These are phyloP conservation scores for Microctenopoma steveboyesi DNA, from an alignment of 2,797 vertebrate genomes.

Conservation along the genomic window DNA sequence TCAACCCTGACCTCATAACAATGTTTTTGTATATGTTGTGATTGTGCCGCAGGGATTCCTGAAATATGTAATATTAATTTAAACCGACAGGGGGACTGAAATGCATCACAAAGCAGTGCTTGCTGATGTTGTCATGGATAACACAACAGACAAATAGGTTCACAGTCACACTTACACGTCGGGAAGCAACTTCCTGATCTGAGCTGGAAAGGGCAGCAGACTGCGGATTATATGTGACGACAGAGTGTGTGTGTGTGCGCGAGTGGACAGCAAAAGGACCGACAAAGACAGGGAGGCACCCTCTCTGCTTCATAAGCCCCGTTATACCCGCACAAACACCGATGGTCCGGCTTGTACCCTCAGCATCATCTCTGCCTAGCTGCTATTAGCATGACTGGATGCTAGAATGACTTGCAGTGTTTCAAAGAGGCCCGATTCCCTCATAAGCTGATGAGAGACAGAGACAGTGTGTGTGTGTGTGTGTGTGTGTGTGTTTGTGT, in stretches of 20 bases:
- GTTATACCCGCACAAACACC: constrained; percentile 9
- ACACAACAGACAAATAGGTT: constrained; percentile 34
- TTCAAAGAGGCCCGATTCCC: constrained; percentile 37
- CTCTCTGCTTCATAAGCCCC: constrained; percentile 29
- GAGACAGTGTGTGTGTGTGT: not conserved
- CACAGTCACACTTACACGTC: constrained; percentile 4
- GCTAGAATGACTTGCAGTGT: constrained; percentile 78
- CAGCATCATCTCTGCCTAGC: constrained; percentile 50
- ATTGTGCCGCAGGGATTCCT: constrained; percentile 25
- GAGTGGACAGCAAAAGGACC: constrained; percentile 9
- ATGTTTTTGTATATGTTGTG: constrained; percentile 28
- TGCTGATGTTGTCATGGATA: constrained; percentile 44
- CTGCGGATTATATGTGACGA: constrained; percentile 59
- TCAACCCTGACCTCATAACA: not conserved
- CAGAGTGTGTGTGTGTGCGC: constrained; percentile 17
- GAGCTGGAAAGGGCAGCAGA: constrained; percentile 40
- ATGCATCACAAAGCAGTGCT: constrained; percentile 33
- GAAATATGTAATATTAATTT: constrained; percentile 15
- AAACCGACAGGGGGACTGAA: constrained; percentile 53
- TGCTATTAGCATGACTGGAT: constrained; percentile 51
- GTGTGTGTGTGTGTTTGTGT: not conserved
- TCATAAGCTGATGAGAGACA: constrained; percentile 7
- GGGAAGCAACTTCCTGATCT: constrained; percentile 39
- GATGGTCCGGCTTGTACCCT: constrained; percentile 25
- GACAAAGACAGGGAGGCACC: constrained; percentile 33